Evolutionary conservation across 2,797 vertebrate genomes (phyloP).

Genomic region (Hydrocynus forskahlii): DNA sequence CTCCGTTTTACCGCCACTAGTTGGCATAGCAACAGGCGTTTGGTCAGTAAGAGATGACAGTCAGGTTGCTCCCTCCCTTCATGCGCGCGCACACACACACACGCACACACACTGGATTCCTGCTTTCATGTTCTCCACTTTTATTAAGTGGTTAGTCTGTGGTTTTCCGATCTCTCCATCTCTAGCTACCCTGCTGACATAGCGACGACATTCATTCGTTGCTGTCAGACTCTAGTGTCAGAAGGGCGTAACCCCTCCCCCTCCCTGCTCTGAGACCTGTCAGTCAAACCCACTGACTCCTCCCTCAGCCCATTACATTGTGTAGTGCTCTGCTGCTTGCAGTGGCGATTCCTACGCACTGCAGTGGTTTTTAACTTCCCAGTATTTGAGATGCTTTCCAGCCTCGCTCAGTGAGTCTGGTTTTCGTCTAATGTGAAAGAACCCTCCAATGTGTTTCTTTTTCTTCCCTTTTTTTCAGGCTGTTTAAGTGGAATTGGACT

Average conservation of each 20-base stretch:
- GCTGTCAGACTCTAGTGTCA: slow-evolving; percentile 22
- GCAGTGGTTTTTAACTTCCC: slow-evolving; percentile 40
- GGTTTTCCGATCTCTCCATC: neutral
- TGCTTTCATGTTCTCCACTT: no score
- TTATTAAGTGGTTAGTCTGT: neutral
- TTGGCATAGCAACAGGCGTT: slow-evolving; percentile 86
- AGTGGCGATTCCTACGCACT: slow-evolving; percentile 39
- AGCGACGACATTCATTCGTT: neutral
- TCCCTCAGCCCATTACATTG: slow-evolving; percentile 22
- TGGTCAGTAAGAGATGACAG: slow-evolving; percentile 74
- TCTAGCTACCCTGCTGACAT: neutral
- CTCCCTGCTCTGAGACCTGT: slow-evolving; percentile 34
- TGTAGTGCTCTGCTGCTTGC: slow-evolving; percentile 37
- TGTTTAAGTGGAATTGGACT: slow-evolving; percentile 47
- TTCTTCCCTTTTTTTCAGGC: slow-evolving; percentile 70
- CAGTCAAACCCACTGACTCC: slow-evolving; percentile 48
- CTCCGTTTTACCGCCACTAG: slow-evolving; percentile 68
- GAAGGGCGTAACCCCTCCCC: slow-evolving; percentile 49
- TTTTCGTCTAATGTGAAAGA: slow-evolving; percentile 49
- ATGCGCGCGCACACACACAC: slow-evolving; percentile 32
- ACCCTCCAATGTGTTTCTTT: slow-evolving; percentile 60
- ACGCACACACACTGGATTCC: neutral
- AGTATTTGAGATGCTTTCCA: slow-evolving; percentile 40
- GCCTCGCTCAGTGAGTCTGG: slow-evolving; percentile 61
- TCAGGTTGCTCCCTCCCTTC: slow-evolving; percentile 63